Base-by-base conservation (phyloP, 2,888 invertebrate species). In the Melolontha melolontha region DNA sequence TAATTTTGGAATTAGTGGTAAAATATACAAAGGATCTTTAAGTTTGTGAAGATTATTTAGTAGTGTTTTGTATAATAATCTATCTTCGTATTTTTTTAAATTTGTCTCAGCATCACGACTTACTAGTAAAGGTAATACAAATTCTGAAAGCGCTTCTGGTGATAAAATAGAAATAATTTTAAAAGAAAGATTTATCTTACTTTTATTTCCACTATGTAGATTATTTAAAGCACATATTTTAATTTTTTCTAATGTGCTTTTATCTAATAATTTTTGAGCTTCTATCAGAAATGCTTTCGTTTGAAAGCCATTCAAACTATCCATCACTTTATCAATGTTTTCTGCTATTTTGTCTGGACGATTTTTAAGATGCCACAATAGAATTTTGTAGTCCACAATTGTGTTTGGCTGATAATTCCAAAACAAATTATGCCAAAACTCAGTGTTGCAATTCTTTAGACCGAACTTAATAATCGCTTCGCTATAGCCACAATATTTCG, bases 11-110 rank as follows among this genome's bases (percentile, higher is more conserved):
- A 50, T n/a, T 2, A 63, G 10, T 29, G 5, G 11, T 12, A 62
- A n/a, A 17, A 39, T 40, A n/a, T 63, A 49, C 6, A 11, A n/a
- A 1, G 50, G 12, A 7, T 10, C 29, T 17, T 16, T 16, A 12
- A 63, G 16, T 50, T 39, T 8, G 14, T 49, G 63, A 17, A 63
- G 17, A 11, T 34, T 29, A 8, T 63, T 63, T 14, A 63, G 50
- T n/a, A 50, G 5, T 7, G 17, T 7, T 16, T 50, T 50, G 10
- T 12, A 17, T 40, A 49, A 1, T 10, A 63, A 17, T 5, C 34
- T 14, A 1, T 29, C 29, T 14, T 16, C n/a, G 1, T 34, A 4
- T 5, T n/a, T 10, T 22, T 50, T 17, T 12, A 34, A 7, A n/a
- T 63, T 50, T 17, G 12, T 34, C 6, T 34, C 34, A 34, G 6